Conservation (phyloP, 2,797 vertebrate species). For the Clarias fuscus region DNA sequence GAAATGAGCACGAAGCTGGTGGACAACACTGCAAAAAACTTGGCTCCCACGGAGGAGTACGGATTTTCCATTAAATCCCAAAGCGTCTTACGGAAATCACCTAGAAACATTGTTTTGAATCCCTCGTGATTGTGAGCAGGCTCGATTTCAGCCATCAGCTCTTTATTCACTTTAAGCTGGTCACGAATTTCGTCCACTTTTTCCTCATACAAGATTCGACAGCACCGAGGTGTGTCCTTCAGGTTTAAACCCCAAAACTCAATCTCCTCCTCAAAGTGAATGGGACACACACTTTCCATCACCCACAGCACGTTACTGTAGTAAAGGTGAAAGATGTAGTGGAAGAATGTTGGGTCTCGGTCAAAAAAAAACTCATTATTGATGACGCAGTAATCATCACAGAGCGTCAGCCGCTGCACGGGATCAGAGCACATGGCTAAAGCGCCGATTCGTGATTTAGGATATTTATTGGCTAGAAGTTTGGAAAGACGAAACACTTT, state of each 20-base stretch:
- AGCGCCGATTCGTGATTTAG: constrained; percentile 80
- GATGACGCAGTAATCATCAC: constrained; percentile 85
- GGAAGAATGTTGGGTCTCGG: constrained; percentile 85
- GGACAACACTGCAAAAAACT: constrained; percentile 85
- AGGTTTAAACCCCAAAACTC: constrained; percentile 86
- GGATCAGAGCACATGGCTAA: constrained; percentile 79
- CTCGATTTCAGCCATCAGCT: constrained; percentile 85
- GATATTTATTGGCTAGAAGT: constrained; percentile 73
- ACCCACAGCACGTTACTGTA: constrained; percentile 85
- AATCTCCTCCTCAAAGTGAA: constrained; percentile 86
- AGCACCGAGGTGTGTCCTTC: constrained; percentile 82
- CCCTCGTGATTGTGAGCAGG: constrained; percentile 69
- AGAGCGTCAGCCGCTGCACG: constrained; percentile 78
- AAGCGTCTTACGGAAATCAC: constrained; percentile 72
- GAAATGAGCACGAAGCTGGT: constrained; percentile 89
- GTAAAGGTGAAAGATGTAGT: constrained; percentile 89
- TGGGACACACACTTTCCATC: constrained; percentile 85
- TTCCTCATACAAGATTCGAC: constrained; percentile 87
- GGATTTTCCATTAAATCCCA: constrained; percentile 93
- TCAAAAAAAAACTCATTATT: constrained; percentile 90
- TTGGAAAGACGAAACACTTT: constrained; percentile 80
- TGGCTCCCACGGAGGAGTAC: constrained; percentile 84
- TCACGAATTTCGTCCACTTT: constrained; percentile 85
- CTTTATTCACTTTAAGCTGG: constrained; percentile 83
- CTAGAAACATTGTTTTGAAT: constrained; percentile 80